A percentile compares a stretch with the other conserved stretches of the same genome.
phyloP scores from a whole-genome alignment of 2,113 vertebrate species.

The Pycnonotus jocosus region DNA sequence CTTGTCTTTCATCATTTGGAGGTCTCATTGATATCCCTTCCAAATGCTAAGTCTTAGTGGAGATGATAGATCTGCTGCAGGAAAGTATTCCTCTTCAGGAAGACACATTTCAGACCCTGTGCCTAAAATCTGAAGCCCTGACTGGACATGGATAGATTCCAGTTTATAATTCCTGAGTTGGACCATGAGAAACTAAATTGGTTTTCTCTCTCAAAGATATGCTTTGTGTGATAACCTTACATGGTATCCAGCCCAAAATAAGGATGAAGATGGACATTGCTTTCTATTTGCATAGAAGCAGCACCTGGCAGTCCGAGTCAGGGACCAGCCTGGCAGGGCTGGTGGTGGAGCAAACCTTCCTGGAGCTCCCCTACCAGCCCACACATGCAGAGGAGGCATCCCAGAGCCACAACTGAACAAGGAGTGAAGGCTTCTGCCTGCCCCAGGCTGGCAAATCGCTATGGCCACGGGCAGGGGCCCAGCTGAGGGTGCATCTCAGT shows the following conservation, averaged over 20 bases:
- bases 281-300: not conserved
- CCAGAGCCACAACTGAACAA: not conserved
- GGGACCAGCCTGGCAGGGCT: not conserved
- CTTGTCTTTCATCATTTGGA: not conserved
- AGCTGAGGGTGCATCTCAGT: not conserved
- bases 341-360: not conserved
- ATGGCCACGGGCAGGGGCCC: not conserved
- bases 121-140: not conserved
- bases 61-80: not conserved
- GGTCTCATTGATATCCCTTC: not conserved
- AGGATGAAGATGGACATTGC: not conserved
- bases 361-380: not conserved
- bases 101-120: not conserved
- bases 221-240: not conserved
- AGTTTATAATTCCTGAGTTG: not conserved
- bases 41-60: not conserved
- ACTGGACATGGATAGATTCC: not conserved
- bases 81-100: not conserved
- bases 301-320: not conserved
- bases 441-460: rapidly evolving
- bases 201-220: not conserved
- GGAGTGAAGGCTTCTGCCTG: not conserved
- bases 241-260: not conserved
- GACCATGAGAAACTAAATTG: not conserved
- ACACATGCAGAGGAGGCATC: not conserved